phyloP scores from a whole-genome alignment of 2,113 vertebrate species.

The Columbina picui region DNA sequence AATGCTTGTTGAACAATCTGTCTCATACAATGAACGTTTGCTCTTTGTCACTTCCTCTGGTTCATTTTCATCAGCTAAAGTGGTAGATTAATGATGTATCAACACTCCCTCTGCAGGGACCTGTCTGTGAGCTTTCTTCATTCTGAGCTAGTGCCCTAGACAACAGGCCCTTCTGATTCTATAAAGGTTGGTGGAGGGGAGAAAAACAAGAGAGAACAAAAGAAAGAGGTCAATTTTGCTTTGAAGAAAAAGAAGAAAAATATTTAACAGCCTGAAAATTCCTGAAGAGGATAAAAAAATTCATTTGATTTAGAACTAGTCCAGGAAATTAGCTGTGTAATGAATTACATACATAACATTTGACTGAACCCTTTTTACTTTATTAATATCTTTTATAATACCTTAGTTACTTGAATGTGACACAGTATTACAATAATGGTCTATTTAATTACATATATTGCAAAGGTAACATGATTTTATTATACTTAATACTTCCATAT shows the following conservation, averaged over 20 bases:
- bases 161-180: not conserved
- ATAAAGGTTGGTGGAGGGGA: rapidly evolving
- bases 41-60: not conserved
- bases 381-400: not conserved
- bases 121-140: not conserved
- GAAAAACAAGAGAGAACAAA: not conserved
- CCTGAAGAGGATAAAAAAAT: not conserved
- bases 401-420: not conserved
- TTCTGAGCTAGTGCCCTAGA: not conserved
- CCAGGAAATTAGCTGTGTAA: not conserved
- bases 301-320: rapidly evolving
- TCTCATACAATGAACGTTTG: not conserved
- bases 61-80: slow-evolving; percentile 4
- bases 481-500: not conserved
- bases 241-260: not conserved
- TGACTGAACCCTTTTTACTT: not conserved
- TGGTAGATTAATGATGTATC: slow-evolving; percentile 18
- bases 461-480: not conserved
- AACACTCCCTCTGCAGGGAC: slow-evolving; percentile 1
- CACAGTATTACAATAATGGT: not conserved
- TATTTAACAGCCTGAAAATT: not conserved
- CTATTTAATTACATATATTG: not conserved
- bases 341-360: not conserved
- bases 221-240: not conserved
- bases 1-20: not conserved